phyloP scores from a whole-genome alignment of 2,888 invertebrate genomes.

The Pseudoips prasinana region DNA sequence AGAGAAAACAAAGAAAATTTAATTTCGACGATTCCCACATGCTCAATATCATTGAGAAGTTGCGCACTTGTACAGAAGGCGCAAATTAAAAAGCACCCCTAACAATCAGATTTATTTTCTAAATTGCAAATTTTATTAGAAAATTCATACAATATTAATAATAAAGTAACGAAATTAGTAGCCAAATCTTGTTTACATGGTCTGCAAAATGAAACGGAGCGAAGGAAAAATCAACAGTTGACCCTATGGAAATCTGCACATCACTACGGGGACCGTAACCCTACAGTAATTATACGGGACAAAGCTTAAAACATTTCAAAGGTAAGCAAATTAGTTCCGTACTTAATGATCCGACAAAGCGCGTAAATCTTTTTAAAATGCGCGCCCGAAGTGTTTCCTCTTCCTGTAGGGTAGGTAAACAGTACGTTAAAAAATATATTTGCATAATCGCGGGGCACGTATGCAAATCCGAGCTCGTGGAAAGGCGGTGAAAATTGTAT shows the following conservation, averaged over 20 bases:
- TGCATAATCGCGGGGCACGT: slow-evolving; percentile 75
- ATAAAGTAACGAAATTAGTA: slow-evolving; percentile 7
- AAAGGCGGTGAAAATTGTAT: slow-evolving; percentile 78
- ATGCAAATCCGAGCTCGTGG: slow-evolving; percentile 75
- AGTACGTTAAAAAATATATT: slow-evolving; percentile 77
- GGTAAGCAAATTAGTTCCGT: slow-evolving; percentile 82
- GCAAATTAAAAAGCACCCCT: slow-evolving; percentile 54
- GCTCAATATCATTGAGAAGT: slow-evolving; percentile 75
- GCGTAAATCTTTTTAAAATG: slow-evolving; percentile 81
- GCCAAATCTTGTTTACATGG: slow-evolving; percentile 14
- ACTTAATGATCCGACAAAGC: slow-evolving; percentile 81
- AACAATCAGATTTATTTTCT: slow-evolving; percentile 1
- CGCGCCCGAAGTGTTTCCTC: slow-evolving; percentile 71
- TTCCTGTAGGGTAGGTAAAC: slow-evolving; percentile 65
- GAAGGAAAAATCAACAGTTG: slow-evolving; percentile 52
- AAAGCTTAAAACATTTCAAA: slow-evolving; percentile 80
- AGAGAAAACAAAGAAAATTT: slow-evolving; percentile 79
- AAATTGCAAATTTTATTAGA: not conserved
- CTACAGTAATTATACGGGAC: slow-evolving; percentile 72
- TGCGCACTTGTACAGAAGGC: slow-evolving; percentile 51
- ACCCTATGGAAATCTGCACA: slow-evolving; percentile 64
- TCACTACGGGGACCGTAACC: slow-evolving; percentile 68
- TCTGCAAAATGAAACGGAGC: slow-evolving; percentile 17
- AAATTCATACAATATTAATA: slow-evolving; percentile 7
- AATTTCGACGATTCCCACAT: slow-evolving; percentile 81